Conservation (phyloP, 1,140 invertebrate species). For the Gonioctena quinquepunctata region DNA sequence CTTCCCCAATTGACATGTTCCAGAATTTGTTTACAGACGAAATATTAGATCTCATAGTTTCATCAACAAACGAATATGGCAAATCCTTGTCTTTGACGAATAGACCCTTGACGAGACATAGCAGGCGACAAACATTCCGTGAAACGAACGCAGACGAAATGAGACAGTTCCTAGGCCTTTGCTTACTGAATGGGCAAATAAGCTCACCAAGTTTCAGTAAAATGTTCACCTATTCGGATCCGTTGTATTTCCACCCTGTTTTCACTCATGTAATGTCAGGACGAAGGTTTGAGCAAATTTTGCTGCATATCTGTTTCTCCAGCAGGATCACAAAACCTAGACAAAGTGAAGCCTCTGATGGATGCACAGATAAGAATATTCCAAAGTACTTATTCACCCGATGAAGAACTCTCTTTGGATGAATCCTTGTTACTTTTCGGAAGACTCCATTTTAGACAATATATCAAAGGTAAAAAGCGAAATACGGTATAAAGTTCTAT, state of each 20-base stretch:
- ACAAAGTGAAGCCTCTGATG: conserved; percentile 9
- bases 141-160: conserved; percentile 23
- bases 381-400: conserved; percentile 6
- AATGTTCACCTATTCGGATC: conserved; percentile 36
- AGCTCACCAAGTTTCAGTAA: conserved; percentile 33
- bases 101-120: conserved; percentile 13
- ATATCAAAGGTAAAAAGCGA: conserved; percentile 19
- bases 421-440: conserved; percentile 17
- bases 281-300: conserved; percentile 43
- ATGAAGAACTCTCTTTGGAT: conserved; percentile 12
- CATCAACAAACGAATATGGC: conserved; percentile 10
- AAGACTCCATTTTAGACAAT: conserved; percentile 10
- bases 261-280: conserved; percentile 42
- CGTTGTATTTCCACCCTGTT: conserved; percentile 43
- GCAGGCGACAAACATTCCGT: conserved; percentile 13
- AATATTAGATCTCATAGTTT: conserved; percentile 15
- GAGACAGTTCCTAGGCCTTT: conserved; percentile 41
- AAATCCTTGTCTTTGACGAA: no score
- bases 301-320: conserved; percentile 45
- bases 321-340: no score
- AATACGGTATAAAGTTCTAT: conserved; percentile 18
- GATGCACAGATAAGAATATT: neutral
- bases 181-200: conserved; percentile 37
- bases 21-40: neutral
- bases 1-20: neutral